These are phyloP conservation scores for Hemiscyllium ocellatum DNA, from an alignment of 2,113 vertebrate species.

Conservation along the genomic window DNA sequence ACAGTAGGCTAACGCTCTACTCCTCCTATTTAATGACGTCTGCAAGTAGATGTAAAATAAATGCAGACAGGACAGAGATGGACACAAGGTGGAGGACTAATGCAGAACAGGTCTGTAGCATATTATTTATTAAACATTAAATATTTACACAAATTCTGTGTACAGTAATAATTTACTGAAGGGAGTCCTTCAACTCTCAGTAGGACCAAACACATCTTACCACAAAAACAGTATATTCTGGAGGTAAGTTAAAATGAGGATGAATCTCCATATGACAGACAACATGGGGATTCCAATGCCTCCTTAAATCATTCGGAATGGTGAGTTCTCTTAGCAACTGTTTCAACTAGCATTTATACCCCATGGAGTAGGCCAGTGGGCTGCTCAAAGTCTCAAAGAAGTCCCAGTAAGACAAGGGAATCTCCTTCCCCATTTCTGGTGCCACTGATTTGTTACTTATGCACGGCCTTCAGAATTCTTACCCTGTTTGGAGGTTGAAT, in stretches of 20 bases:
- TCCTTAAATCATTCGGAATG: background rate
- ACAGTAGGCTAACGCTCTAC: too few relatives aligned
- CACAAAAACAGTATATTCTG: background rate
- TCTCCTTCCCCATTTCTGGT: background rate
- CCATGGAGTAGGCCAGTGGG: background rate
- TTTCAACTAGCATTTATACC: background rate
- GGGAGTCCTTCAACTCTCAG: slow-evolving; percentile 32
- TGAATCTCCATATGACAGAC: background rate
- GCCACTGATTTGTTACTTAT: background rate
- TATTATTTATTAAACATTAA: slow-evolving; percentile 37
- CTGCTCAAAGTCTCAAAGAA: background rate
- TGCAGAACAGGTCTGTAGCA: background rate
- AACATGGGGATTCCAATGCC: background rate
- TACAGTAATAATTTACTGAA: background rate
- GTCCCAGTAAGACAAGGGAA: background rate
- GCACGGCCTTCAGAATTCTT: background rate
- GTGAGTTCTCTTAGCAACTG: background rate
- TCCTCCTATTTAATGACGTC: too few relatives aligned
- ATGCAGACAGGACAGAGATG: background rate
- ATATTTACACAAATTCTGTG: slow-evolving; percentile 34
- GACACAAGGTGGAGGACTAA: background rate
- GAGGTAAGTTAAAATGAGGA: background rate
- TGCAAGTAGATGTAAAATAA: too few relatives aligned
- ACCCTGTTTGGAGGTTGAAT: background rate
- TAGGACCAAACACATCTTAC: background rate